phyloP scores from a whole-genome alignment of 2,113 vertebrate species.

The Todiramphus chloris region DNA sequence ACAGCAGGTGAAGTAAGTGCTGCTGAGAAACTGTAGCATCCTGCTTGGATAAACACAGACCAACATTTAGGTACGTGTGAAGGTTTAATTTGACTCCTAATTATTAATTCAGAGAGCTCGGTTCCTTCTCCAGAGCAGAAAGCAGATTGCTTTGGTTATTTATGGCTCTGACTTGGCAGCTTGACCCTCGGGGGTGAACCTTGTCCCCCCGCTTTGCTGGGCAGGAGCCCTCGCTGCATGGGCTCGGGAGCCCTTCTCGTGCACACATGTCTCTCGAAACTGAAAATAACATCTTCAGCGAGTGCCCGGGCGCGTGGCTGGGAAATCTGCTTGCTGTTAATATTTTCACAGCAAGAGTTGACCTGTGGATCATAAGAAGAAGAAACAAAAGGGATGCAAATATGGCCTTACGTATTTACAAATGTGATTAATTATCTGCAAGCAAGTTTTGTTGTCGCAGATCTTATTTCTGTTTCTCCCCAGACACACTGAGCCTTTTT shows the following conservation, averaged over 20 bases:
- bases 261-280: background rate
- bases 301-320: background rate
- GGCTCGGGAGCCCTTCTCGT: background rate
- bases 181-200: background rate
- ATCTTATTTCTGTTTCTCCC: background rate
- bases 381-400: slow-evolving; percentile 35
- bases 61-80: fast-evolving
- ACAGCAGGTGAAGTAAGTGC: background rate
- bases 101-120: background rate
- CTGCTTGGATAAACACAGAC: background rate
- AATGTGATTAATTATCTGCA: slow-evolving; percentile 9
- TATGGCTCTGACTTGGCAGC: background rate
- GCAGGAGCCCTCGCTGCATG: fast-evolving
- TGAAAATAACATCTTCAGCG: background rate
- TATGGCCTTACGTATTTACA: background rate
- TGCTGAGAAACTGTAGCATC: background rate
- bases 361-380: background rate
- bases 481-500: slow-evolving; percentile 30
- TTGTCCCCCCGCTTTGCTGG: fast-evolving
- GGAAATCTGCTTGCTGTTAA: slow-evolving; percentile 1
- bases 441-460: background rate
- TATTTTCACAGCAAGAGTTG: slow-evolving; percentile 24
- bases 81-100: background rate
- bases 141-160: background rate
- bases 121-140: background rate